Conservation (phyloP, 2,888 invertebrate genomes). For the Cerastoderma edule region DNA sequence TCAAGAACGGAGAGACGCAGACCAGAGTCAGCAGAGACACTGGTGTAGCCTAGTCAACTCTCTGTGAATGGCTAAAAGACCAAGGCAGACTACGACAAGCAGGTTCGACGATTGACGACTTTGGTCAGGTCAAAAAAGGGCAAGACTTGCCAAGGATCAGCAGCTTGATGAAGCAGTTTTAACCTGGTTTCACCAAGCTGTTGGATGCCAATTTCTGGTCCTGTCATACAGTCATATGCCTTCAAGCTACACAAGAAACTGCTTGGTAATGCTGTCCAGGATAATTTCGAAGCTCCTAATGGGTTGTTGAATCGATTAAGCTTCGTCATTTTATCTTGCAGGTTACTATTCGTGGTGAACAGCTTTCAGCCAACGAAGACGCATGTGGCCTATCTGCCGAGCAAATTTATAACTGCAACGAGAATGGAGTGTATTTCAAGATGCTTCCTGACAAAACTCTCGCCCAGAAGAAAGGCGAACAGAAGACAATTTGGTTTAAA, state of each 20-base stretch:
- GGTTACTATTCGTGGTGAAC: background rate
- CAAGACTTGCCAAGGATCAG: background rate
- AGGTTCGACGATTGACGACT: background rate
- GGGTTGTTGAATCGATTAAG: background rate
- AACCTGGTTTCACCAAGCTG: background rate
- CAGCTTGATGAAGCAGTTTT: background rate
- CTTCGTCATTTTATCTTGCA: background rate
- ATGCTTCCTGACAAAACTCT: constrained; percentile 59
- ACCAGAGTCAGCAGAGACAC: background rate
- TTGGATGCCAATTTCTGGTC: background rate
- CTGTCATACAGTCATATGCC: background rate
- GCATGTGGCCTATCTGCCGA: no score
- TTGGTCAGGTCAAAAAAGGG: background rate
- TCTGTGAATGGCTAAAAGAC: constrained; percentile 2
- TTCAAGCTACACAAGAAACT: background rate
- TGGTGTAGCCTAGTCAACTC: background rate
- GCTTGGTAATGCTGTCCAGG: background rate
- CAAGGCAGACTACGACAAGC: background rate
- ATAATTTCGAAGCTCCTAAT: background rate
- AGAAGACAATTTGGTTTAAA: constrained; percentile 27
- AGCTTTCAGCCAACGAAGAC: background rate
- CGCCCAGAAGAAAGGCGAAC: constrained; percentile 11
- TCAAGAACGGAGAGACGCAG: constrained; percentile 3
- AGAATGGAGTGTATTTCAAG: no score
- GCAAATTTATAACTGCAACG: no score